These are phyloP conservation scores for Actenoides lindsayi DNA, from an alignment of 2,113 vertebrate species.

Conservation along the genomic window DNA sequence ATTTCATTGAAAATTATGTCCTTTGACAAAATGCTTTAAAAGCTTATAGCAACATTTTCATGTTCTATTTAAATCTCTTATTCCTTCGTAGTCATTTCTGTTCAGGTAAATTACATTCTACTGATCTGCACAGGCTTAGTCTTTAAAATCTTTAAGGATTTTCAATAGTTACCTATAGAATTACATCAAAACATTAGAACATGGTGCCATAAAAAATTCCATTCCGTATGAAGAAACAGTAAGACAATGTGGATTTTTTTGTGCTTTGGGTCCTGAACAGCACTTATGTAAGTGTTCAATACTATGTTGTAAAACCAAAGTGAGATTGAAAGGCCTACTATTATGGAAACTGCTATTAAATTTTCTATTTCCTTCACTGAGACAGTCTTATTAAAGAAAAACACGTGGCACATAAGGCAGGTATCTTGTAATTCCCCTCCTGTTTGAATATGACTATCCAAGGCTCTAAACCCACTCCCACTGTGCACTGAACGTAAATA, in stretches of 20 bases:
- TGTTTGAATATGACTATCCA: background rate
- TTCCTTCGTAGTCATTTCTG: slow-evolving; percentile 5
- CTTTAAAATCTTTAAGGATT: background rate
- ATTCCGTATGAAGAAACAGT: background rate
- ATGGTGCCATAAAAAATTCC: background rate
- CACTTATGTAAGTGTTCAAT: background rate
- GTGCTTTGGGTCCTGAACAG: background rate
- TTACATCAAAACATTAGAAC: background rate
- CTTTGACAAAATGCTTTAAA: background rate
- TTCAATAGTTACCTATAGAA: background rate
- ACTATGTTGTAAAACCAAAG: background rate
- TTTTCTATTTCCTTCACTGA: background rate
- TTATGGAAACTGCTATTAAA: background rate
- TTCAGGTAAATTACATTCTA: slow-evolving; percentile 3
- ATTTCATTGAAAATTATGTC: background rate
- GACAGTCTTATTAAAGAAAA: background rate
- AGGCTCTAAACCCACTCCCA: background rate
- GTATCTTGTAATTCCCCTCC: background rate
- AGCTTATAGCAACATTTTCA: background rate
- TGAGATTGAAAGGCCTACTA: background rate
- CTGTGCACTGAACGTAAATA: background rate
- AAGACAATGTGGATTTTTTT: background rate
- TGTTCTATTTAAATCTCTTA: background rate
- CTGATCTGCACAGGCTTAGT: background rate
- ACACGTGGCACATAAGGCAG: background rate